Conservation (phyloP, 2,888 invertebrate genomes). For the Eurois occulta region DNA sequence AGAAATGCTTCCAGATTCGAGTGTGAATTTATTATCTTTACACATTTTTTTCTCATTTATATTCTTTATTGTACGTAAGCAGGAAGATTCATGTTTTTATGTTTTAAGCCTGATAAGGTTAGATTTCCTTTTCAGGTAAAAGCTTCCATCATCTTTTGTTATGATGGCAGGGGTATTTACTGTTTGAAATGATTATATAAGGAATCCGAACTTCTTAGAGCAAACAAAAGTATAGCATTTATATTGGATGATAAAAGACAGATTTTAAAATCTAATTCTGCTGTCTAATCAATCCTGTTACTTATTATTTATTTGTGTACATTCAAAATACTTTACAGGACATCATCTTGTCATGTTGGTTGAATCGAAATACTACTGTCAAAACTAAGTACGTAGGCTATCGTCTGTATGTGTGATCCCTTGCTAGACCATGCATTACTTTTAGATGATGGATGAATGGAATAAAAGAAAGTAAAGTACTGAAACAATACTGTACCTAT, state of each 20-base stretch:
- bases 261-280: background rate
- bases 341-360: too few species aligned
- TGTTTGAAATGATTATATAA: background rate
- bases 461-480: too few species aligned
- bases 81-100: conserved; percentile 16
- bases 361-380: background rate
- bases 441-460: too few species aligned
- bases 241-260: background rate
- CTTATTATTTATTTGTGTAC: too few species aligned
- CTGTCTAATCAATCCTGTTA: background rate
- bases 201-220: background rate
- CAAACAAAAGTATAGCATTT: background rate
- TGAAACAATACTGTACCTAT: too few species aligned
- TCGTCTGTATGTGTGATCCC: too few species aligned
- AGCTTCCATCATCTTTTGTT: background rate
- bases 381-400: background rate
- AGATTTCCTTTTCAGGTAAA: background rate
- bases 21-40: conserved; percentile 35
- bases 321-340: too few species aligned
- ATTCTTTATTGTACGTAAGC: conserved; percentile 11
- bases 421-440: too few species aligned
- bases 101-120: background rate
- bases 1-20: conserved; percentile 11
- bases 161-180: too few species aligned
- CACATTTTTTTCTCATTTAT: conserved; percentile 30